Evolutionary conservation across 1,140 invertebrate genomes (phyloP).

Genomic region (Aphis craccivora): DNA sequence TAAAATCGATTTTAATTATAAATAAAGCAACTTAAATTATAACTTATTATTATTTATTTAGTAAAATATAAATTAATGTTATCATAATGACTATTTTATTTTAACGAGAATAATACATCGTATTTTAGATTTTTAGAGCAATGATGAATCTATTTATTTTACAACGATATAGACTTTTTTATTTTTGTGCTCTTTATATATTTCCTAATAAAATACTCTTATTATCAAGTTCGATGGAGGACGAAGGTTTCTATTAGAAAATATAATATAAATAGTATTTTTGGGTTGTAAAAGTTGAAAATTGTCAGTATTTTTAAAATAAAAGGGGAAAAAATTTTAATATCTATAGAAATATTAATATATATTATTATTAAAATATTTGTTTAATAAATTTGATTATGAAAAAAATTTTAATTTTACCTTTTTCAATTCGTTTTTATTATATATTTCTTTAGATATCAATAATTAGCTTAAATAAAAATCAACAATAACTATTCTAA

Average conservation of each 20-base stretch:
- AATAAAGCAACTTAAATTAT: background rate
- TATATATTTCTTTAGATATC: too few relatives aligned
- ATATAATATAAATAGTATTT: background rate
- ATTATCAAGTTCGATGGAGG: background rate
- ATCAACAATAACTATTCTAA: too few relatives aligned
- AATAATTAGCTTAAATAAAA: too few relatives aligned
- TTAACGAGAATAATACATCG: too few relatives aligned
- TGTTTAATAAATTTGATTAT: too few relatives aligned
- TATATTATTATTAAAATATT: too few relatives aligned
- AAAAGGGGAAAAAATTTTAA: background rate
- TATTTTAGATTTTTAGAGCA: background rate
- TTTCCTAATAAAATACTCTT: background rate
- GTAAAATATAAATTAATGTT: background rate
- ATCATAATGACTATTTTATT: background rate
- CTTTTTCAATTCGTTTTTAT: too few relatives aligned
- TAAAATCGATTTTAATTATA: background rate
- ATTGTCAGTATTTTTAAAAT: background rate
- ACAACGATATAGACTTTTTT: too few relatives aligned
- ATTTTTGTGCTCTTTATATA: background rate
- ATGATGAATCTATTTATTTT: too few relatives aligned
- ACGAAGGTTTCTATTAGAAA: background rate
- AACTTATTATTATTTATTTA: background rate
- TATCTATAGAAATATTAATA: too few relatives aligned
- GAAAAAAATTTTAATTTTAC: too few relatives aligned
- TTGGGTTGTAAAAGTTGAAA: too few relatives aligned